Base-by-base conservation (phyloP, 2,888 invertebrate genomes). In the Steinernema carpocapsae region DNA sequence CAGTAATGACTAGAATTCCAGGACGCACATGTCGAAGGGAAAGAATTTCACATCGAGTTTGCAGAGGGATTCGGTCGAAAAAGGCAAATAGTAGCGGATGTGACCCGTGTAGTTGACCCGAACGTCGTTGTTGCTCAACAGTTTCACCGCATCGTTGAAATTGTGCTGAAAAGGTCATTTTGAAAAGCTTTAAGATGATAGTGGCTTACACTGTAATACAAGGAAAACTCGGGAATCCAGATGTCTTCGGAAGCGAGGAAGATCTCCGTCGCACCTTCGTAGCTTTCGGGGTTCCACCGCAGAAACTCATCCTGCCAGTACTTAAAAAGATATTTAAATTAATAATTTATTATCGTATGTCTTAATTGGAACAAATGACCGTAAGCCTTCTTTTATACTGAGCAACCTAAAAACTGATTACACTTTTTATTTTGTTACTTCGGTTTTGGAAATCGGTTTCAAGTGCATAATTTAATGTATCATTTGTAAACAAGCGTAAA, bases 81-180 rank as follows among this genome's bases (percentile, higher is more conserved):
- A 86, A 19, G 85, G 85, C 12, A 85, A 79, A 72, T 86, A 87
- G 73, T 85, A 87, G 24, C 86, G 77, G 12, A 87, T 75, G 71
- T 87, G 85, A 17, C 87, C 87, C 7, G 86, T 87, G 78, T 85
- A 84, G 72, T 87, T 87, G 46, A 87, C 84, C 29, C 86, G 79
- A 10, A 85, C 82, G 75, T 87, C 87, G 72, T 87, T 87, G 80
- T 87, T 86, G 37, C 82, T 81, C 72, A 81, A 79, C n/a, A 87
- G 76, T 73, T 84, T 84, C 24, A 87, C 86, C 0, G 82, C 85
- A 70, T 82, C 84, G 79, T 83, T 83, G 81, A 85, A 84, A 74
- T 86, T 85, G 46, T 84, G 76, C 56, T 80, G 85, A 81, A 70
- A 84, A 81, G 52, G n/a, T 6, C 37, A 37, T 76, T 78, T 1